Base-by-base conservation (phyloP, 2,888 invertebrate species). In the Noctuana brunneofusca region DNA sequence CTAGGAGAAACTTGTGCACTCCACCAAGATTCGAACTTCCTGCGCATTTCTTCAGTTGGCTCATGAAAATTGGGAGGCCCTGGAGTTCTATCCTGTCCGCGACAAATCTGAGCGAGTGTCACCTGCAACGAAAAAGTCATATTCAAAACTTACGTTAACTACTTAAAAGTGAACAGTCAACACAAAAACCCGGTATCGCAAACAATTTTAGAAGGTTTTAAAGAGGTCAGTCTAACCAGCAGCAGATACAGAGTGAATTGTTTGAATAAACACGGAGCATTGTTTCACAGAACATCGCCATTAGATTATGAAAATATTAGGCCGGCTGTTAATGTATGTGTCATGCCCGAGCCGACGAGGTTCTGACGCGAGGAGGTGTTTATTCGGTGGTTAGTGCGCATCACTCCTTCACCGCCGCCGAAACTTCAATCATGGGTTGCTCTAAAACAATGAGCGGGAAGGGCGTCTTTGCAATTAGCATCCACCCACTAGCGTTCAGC, bases 1-100 rank as follows among this genome's bases (percentile, higher is more conserved):
- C 93, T 88, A 0, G 95, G 94, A 12, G 94, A 94, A 55, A 95
- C 93, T 77, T 96, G 96, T 62, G 94, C 93, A 48, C 94, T 93
- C 95, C 96, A 97, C 98, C 98, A 98, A 63, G 96, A 95, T 79
- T 98, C 97, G 84, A 98, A 98, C 81, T 97, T 96, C 65, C 96
- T 93, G 24, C 96, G 94, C 76, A 95, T 94, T 57, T 98, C 98
- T 70, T 97, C 97, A 0, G 95, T 94, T 8, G 96, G 94, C 71
- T 97, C 96, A 50, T 94, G 94, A 53, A 93, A 92, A 70, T 82
- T 88, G 52, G 95, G 93, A 3, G 95, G 93, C 22, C 95, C 94
- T 9, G 93, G 92, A 24, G 93, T 92, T 76, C 94, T 91, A 80
- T 95, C 93, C 56, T 95, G 94, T 18, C 96, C 96, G 66, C 97